A percentile compares a stretch with the other conserved stretches of the same genome.
phyloP scores from a whole-genome alignment of 2,113 vertebrate species.

The Azemiops feae region DNA sequence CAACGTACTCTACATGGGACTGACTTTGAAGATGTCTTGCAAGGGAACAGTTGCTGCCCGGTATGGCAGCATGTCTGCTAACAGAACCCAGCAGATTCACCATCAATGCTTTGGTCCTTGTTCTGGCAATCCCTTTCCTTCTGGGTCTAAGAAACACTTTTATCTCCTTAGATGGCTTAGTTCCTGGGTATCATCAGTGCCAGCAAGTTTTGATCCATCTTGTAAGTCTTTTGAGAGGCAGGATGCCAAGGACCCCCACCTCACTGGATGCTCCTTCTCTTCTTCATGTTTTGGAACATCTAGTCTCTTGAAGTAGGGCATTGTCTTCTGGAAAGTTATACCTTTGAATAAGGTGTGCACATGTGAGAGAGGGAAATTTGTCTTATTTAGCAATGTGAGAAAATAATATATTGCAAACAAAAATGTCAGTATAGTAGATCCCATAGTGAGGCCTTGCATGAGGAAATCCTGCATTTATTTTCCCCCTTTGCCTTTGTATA shows the following conservation, averaged over 20 bases:
- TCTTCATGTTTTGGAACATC: neutral
- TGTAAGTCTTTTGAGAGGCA: neutral
- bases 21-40: neutral
- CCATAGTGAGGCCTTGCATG: neutral
- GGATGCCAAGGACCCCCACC: neutral
- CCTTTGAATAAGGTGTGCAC: neutral
- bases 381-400: neutral
- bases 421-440: neutral
- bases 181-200: neutral
- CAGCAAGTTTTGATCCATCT: neutral
- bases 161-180: neutral
- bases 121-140: neutral
- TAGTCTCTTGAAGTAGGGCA: neutral
- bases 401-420: neutral
- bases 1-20: neutral
- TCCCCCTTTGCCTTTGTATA: neutral
- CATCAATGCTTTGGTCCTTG: neutral
- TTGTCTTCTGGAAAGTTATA: neutral
- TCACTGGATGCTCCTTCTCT: neutral
- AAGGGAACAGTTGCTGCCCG: neutral
- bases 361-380: neutral
- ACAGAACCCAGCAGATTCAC: neutral
- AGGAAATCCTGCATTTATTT: neutral
- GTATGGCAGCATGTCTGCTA: neutral
- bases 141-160: neutral